Base-by-base conservation (phyloP, 2,113 vertebrate genomes). In the Ranitomeya variabilis region DNA sequence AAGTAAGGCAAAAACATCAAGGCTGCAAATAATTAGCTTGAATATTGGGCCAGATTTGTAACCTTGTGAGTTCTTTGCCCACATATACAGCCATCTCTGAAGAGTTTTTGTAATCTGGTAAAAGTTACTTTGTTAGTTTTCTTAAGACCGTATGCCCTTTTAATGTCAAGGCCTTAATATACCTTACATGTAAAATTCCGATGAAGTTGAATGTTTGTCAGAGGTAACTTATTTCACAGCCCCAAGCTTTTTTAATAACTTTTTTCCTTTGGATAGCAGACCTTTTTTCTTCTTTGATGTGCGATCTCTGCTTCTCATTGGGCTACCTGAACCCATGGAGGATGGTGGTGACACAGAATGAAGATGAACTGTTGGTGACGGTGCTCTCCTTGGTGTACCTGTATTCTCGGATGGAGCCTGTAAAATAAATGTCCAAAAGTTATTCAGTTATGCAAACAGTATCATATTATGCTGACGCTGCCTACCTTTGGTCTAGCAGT, bases 251-350 rank as follows among this genome's bases (percentile, higher is more conserved):
- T 97, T 96, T 94, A 98, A 96, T 86, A 97, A 95, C 93, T 95
- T 97, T 97, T 97, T 98, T 94, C 97, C 96, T 96, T 97, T 97
- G 96, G 95, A 98, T 95, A 98, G 96, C 92, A 97, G 97, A 95
- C 97, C 97, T 95, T 96, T 97, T 96, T 96, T 98, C 97, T 96
- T 96, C 97, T 94, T 96, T 93, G 97, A 95, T 95, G 96, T 91
- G 94, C 96, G 92, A 91, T 96, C 97, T 96, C 94, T 95, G 95
- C 95, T 95, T 96, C 96, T 95, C 94, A 95, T 93, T 90, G 97
- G 96, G 92, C 96, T 95, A 92, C 96, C 95, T 92, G 97, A 95
- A 94, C 97, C 97, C 95, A 96, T 21, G 89, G 95, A 92, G 93
- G 96, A 92, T 90, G 96, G 89, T 94, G 96, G 96, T 89, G 96